Evolutionary conservation across 2,113 vertebrate genomes (phyloP).

Genomic region (Microcebus ravelobensis): DNA sequence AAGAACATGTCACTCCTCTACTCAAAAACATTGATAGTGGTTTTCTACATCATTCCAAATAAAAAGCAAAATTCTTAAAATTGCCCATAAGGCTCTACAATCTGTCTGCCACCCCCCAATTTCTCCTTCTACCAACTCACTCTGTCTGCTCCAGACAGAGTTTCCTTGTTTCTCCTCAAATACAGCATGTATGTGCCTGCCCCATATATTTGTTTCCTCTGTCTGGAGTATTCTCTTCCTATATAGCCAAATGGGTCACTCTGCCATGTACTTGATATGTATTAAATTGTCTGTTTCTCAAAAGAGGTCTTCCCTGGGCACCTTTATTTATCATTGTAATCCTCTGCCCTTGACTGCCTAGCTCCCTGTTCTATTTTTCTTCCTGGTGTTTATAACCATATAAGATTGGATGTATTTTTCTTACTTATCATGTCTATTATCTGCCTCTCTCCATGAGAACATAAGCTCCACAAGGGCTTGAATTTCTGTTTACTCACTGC

Average conservation of each 20-base stretch:
- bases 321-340: background rate
- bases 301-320: background rate
- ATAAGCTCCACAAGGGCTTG: background rate
- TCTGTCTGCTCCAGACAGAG: background rate
- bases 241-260: background rate
- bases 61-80: constrained; percentile 2
- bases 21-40: background rate
- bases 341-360: background rate
- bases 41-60: background rate
- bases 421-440: background rate
- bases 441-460: background rate
- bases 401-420: background rate
- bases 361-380: background rate
- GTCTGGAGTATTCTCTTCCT: background rate
- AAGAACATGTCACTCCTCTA: background rate
- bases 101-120: background rate
- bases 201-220: background rate
- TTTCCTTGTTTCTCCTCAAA: background rate
- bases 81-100: background rate
- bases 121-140: background rate
- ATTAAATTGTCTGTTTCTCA: background rate
- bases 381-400: background rate
- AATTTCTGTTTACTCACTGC: background rate
- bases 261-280: background rate
- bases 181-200: background rate